Base-by-base conservation (phyloP, 2,797 vertebrate species). In the Dermochelys coriacea region DNA sequence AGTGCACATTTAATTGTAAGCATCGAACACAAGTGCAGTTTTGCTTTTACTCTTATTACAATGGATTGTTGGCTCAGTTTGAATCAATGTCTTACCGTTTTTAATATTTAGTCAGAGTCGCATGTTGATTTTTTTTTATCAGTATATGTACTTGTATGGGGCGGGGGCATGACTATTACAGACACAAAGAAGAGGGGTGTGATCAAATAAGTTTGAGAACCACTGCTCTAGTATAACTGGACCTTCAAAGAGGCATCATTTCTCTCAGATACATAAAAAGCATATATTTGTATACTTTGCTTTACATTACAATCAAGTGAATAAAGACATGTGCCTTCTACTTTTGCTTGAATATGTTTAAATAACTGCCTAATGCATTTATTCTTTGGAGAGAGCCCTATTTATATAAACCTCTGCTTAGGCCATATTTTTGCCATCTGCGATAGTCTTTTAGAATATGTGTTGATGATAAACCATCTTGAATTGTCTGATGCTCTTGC, bases 401-500 rank as follows among this genome's bases (percentile, higher is more conserved):
- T 64, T 87, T 80, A 50, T 68, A 84, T 1, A 93, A 51, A 85
- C 21, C 3, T 89, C 34, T 93, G 47, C 49, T 95, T 93, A 88
- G 86, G 50, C 47, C 47, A 0, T 85, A 18, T 80, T 95, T 94
- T 88, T 96, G 45, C 89, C 79, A 75, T 47, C 52, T 68, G 68
- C 49, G 47, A 10, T 47, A 87, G 82, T 77, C 21, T 71, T 95
- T 80, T 92, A 82, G 85, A 91, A 84, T 64, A n/a, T 34, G 78
- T 5, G 71, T 80, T 86, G 74, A 49, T 81, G 91, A 84, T 37
- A 50, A 95, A 84, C 2, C 10, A 21, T 75, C 59, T 51, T 77
- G 64, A 92, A 93, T 93, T 96, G 92, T 71, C 87, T 34, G 10
- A 37, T 80, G 71, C 21, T 91, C 12, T 85, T 91, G 41, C 15